Base-by-base conservation (phyloP, 2,888 invertebrate species). In the Agrypnus murinus region DNA sequence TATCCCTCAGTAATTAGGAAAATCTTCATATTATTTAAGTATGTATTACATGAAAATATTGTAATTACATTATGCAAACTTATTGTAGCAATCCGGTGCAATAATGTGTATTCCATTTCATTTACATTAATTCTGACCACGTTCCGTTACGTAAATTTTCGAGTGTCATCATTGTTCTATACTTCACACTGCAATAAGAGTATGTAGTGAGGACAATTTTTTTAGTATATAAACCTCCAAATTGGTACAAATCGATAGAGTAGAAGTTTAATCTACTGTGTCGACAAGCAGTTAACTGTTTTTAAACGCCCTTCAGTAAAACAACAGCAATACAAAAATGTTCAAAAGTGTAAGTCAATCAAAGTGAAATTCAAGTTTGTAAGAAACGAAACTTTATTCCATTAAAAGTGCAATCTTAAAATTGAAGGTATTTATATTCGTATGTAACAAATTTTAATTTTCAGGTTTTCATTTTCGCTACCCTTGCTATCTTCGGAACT, bases 401-500 rank as follows among this genome's bases (percentile, higher is more conserved):
- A n/a, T n/a, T n/a, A n/a, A n/a, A n/a, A n/a, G n/a, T n/a, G n/a
- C n/a, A n/a, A n/a, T n/a, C n/a, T n/a, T 34, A 43, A 58, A 9
- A 12, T 36, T 43, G 10, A 58, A 58, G 17, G 40, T 58, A 40
- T 58, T 19, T n/a, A n/a, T n/a, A n/a, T n/a, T n/a, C n/a, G n/a
- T n/a, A n/a, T n/a, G n/a, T n/a, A 38, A 58, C 40, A 43, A 43
- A 12, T 15, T 40, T 58, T 25, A 40, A 40, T 58, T 31, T 53
- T 14, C 45, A 75, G 75, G 67, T 73, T 15, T 45, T 71, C 25
- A 50, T 74, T 25, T 71, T 78, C 64, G 71, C 78, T 19, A 74
- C 75, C 14, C 25, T 78, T 43, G 73, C 75, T 74, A 65, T 76
- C 89, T 50, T 38, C 25, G 6, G 87, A 14, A 71, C 75, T 43